Conservation (phyloP, 2,797 vertebrate genomes). For the Eospalax fontanierii region DNA sequence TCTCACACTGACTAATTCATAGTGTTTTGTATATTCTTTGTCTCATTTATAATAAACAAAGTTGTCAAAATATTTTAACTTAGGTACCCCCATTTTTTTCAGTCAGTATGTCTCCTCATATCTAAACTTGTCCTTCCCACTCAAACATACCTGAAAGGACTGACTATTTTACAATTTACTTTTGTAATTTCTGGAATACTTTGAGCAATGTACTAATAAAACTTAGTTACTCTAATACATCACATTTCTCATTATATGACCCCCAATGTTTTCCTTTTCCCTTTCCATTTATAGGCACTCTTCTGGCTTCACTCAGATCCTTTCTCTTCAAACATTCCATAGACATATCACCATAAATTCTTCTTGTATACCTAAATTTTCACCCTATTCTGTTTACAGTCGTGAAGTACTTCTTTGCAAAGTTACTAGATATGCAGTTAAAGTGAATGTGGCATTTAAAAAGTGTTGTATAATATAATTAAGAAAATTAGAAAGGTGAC, state of each 20-base stretch:
- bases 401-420: neutral
- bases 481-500: slow-evolving; percentile 6
- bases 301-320: slow-evolving; percentile 30
- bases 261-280: neutral
- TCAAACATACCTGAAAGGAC: too few relatives aligned
- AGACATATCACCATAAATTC: neutral
- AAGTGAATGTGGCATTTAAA: slow-evolving; percentile 29
- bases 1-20: slow-evolving; percentile 26
- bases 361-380: slow-evolving; percentile 6
- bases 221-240: slow-evolving; percentile 25
- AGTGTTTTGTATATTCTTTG: slow-evolving; percentile 34
- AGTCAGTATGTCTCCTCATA: neutral
- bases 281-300: slow-evolving; percentile 27
- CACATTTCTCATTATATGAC: slow-evolving; percentile 10
- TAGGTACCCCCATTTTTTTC: neutral
- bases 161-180: slow-evolving; percentile 21
- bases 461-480: slow-evolving; percentile 16
- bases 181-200: slow-evolving; percentile 23
- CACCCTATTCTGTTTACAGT: slow-evolving; percentile 36
- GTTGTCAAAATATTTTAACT: slow-evolving; percentile 40
- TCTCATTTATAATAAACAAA: slow-evolving; percentile 35
- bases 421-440: slow-evolving; percentile 39
- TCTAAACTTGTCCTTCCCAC: too few relatives aligned
- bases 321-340: slow-evolving; percentile 5
- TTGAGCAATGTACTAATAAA: slow-evolving; percentile 1